phyloP scores from a whole-genome alignment of 1,140 invertebrate species.

The Pseudomyrmex dendroicus region DNA sequence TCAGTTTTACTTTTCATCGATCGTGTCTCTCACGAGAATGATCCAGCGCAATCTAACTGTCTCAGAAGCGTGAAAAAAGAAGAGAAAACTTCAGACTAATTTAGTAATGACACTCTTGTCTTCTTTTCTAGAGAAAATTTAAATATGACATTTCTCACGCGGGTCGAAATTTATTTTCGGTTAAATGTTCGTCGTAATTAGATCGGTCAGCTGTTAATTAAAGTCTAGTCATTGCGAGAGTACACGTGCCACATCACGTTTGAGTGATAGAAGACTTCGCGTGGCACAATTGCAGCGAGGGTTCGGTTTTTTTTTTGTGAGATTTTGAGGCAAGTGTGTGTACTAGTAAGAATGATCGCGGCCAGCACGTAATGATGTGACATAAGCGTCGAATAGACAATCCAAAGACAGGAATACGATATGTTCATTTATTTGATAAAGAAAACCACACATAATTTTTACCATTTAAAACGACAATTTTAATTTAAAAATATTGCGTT shows the following conservation, averaged over 20 bases:
- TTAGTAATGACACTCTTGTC: no score
- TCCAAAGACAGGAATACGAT: not conserved
- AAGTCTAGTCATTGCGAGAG: constrained; percentile 13
- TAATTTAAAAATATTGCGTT: not conserved
- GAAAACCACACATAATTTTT: not conserved
- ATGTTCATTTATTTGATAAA: not conserved
- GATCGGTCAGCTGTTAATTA: constrained; percentile 41
- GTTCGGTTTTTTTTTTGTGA: constrained; percentile 25
- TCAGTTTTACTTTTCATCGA: constrained; percentile 32
- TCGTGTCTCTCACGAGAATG: not conserved
- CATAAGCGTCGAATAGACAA: constrained; percentile 17
- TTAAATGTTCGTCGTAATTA: constrained; percentile 27
- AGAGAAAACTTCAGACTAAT: not conserved
- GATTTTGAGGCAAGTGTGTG: not conserved
- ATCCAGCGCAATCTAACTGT: not conserved
- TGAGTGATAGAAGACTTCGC: constrained; percentile 13
- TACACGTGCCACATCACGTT: constrained; percentile 40
- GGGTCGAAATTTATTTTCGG: constrained; percentile 11
- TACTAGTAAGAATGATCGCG: constrained; percentile 14
- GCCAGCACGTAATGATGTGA: not conserved
- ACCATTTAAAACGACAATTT: not conserved
- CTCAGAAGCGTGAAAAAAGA: not conserved
- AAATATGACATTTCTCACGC: not conserved
- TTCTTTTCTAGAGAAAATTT: no score
- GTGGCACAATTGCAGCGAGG: not conserved